Base-by-base conservation (phyloP, 2,113 vertebrate genomes). In the Empidonax alnorum region DNA sequence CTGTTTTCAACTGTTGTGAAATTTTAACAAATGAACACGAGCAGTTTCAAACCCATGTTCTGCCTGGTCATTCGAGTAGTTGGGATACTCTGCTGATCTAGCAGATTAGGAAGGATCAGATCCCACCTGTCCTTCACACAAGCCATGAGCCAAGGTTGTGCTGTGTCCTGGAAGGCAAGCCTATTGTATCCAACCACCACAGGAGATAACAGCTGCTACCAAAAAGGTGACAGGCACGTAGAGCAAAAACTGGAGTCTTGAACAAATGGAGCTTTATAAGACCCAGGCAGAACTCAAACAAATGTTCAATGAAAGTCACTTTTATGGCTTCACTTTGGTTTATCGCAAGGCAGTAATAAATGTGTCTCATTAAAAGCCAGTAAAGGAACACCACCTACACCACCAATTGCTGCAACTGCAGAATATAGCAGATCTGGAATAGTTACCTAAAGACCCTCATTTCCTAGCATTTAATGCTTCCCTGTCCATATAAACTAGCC, bases 341-440 rank as follows among this genome's bases (percentile, higher is more conserved):
- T 97, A 96, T 96, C 96, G 33, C 95, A 96, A 95, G 92, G 96
- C 96, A 93, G 94, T 96, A 97, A 97, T 97, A 97, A 97, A 97
- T 90, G 96, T 96, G 96, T 96, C 94, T 95, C 93, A 96, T 96
- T 96, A 96, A 97, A 97, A 96, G 86, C 90, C 94, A 95, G 94
- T 96, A 96, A 97, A 97, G 90, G 93, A 97, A 97, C 93, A 96
- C 94, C 92, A 97, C 94, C 90, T 94, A 95, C 88, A 95, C 88
- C 94, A 96, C 94, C 83, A 71, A 84, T 84, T 80, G 85, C 88
- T 89, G 94, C 84, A 87, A 95, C 90, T 93, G 93, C 94, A 95
- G 96, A 96, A 96, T 96, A 96, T 3, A 95, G 88, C 85, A 92
- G 92, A 94, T 96, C 96, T 97, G 96, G 92, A 97, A 96, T 90